A percentile compares a stretch with the other conserved stretches of the same genome.
Conservation (phyloP, 2,113 vertebrate species). For the Serilophus lunatus region DNA sequence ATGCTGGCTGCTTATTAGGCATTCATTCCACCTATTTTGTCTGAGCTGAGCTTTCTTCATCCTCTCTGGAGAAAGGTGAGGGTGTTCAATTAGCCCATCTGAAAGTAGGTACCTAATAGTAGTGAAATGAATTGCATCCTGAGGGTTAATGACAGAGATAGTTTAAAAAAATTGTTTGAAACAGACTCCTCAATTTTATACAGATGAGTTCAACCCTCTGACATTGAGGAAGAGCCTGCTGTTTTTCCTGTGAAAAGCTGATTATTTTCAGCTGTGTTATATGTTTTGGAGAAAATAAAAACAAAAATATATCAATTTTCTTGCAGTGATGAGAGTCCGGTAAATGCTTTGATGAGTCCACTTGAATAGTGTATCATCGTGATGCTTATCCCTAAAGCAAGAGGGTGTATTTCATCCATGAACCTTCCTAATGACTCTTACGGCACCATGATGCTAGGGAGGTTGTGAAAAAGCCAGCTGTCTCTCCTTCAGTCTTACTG, state of each 20-base stretch:
- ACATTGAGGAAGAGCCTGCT: not conserved
- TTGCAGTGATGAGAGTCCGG: not conserved
- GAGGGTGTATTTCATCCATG: not conserved
- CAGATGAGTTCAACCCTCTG: not conserved
- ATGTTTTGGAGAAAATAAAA: not conserved
- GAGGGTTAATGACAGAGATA: not conserved
- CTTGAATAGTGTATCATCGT: not conserved
- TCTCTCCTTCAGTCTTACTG: not conserved
- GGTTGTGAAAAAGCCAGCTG: not conserved
- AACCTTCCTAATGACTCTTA: not conserved
- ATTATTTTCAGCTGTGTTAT: slow-evolving; percentile 7
- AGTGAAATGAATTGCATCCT: not conserved
- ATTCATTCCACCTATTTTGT: not conserved
- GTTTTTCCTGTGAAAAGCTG: slow-evolving; percentile 10
- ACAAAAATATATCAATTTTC: not conserved
- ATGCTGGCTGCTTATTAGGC: not conserved
- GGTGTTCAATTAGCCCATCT: not conserved
- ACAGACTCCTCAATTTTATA: not conserved
- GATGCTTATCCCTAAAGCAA: not conserved
- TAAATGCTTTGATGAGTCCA: not conserved
- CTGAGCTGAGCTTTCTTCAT: not conserved
- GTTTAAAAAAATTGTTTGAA: not conserved
- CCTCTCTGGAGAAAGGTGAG: not conserved
- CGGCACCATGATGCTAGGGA: not conserved
- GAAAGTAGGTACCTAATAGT: not conserved